Evolutionary conservation across 2,797 vertebrate species (phyloP).

Genomic region (Hemitrygon akajei): DNA sequence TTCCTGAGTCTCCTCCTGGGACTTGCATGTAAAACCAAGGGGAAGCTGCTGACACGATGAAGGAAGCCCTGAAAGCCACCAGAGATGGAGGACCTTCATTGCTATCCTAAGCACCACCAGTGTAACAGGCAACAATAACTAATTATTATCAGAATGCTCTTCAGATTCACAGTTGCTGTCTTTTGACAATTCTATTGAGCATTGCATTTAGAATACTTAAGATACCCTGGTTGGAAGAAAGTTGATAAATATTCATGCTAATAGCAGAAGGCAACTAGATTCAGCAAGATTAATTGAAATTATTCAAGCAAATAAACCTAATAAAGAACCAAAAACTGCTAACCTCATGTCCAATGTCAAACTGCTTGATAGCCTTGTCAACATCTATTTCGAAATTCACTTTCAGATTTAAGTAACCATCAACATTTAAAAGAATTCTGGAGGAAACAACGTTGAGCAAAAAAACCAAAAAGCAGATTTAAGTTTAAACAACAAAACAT

Average conservation of each 20-base stretch:
- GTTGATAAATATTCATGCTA: neutral
- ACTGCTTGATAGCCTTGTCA: neutral
- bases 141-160: neutral
- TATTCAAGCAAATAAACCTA: neutral
- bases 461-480: neutral
- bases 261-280: neutral
- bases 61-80: too few relatives aligned
- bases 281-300: neutral
- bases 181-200: neutral
- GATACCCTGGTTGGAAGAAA: neutral
- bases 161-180: neutral
- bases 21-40: too few relatives aligned
- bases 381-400: neutral
- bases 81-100: too few relatives aligned
- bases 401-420: neutral
- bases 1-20: too few relatives aligned
- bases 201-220: neutral
- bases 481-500: neutral
- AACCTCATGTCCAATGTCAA: constrained; percentile 17
- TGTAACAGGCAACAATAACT: too few relatives aligned
- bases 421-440: constrained; percentile 16
- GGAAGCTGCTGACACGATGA: too few relatives aligned
- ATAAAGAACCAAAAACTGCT: neutral
- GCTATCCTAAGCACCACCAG: too few relatives aligned
- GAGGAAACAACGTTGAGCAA: neutral